Conservation (phyloP, 2,797 vertebrate genomes). For the Garrulus glandarius region DNA sequence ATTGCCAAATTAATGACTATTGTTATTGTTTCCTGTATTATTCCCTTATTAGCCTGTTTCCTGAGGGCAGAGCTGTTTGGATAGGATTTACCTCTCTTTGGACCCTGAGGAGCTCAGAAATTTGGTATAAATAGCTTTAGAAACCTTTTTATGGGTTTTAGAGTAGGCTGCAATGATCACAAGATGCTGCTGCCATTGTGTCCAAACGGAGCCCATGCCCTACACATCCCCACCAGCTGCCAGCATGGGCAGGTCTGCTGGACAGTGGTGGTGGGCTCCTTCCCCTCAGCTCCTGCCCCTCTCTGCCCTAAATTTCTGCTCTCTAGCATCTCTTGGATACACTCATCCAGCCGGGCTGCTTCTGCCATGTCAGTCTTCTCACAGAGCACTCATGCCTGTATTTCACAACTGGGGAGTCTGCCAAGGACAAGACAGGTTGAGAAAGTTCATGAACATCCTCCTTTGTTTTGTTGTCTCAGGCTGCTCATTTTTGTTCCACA, state of each 20-base stretch:
- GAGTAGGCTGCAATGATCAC: background rate
- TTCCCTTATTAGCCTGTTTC: background rate
- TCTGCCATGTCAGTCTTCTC: background rate
- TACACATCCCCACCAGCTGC: background rate
- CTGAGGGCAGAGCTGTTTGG: background rate
- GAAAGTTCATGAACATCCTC: background rate
- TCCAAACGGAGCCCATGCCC: background rate
- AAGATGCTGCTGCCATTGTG: background rate
- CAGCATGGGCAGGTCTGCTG: background rate
- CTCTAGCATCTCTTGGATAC: background rate
- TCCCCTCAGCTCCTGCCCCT: background rate
- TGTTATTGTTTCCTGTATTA: background rate
- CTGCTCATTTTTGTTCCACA: background rate
- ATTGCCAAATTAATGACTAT: background rate
- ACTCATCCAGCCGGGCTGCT: background rate
- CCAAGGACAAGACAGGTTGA: background rate
- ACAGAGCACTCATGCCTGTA: background rate
- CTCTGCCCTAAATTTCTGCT: fast-evolving
- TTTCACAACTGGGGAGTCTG: background rate
- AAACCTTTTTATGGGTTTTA: background rate
- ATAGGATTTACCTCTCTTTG: background rate
- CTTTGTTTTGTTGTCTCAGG: background rate
- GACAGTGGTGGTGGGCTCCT: background rate
- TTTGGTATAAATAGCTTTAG: background rate
- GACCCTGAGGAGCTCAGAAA: background rate